Base-by-base conservation (phyloP, 2,113 vertebrate genomes). In the Apeltes quadracus region DNA sequence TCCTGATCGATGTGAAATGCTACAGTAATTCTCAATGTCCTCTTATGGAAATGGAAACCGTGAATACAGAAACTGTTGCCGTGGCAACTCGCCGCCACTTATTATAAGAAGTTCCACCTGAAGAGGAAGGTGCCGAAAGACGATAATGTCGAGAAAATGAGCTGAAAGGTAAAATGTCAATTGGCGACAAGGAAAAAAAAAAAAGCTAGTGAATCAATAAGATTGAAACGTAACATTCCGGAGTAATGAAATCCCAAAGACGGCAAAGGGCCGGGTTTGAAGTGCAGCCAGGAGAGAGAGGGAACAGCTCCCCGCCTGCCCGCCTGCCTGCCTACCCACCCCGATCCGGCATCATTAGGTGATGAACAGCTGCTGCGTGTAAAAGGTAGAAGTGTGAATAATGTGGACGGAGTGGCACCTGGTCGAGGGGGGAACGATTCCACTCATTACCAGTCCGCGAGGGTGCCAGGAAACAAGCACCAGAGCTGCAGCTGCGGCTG, bases 311-410 rank as follows among this genome's bases (percentile, higher is more conserved):
- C 66, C 72, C 76, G 82, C 61, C 59, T 53, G 69, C 36, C 38
- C 67, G 74, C 74, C 72, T 78, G n/a, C n/a, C n/a, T n/a, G n/a
- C n/a, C n/a, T n/a, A n/a, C n/a, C n/a, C n/a, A n/a, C n/a, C n/a
- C n/a, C 69, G 18, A 76, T 72, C 87, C 84, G 72, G 78, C 85
- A 78, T 90, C 85, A 89, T 90, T 90, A 89, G 84, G 82, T 90
- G 85, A 81, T 82, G 84, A 91, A 90, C 91, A 92, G 88, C 84
- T 91, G 91, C 89, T 90, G 76, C 25, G 77, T 79, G 91, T 90
- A 90, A 86, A 88, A 87, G 86, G 79, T 87, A 80, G 86, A 89
- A 83, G 84, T 89, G 85, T 90, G 89, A 88, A 84, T 89, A 91
- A 91, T 90, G 87, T 78, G 88, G 87, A 85, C 66, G 78, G 84